These are phyloP conservation scores for Hipparchia sbordonii DNA, from an alignment of 2,888 invertebrate genomes.

Conservation along the genomic window DNA sequence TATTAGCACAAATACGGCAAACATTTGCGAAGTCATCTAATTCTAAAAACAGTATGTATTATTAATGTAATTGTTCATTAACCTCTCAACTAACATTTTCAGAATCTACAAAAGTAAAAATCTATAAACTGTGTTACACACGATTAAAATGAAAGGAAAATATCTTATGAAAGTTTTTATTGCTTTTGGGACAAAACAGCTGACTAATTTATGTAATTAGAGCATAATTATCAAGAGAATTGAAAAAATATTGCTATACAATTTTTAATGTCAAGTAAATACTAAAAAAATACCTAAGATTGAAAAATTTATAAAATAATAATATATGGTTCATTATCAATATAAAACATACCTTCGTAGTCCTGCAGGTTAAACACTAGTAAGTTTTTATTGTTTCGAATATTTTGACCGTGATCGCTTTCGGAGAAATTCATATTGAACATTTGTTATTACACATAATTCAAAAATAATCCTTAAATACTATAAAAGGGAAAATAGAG, in stretches of 20 bases:
- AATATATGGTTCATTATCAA: not conserved
- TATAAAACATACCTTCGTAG: not conserved
- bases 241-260: no score
- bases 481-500: not conserved
- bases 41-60: constrained; percentile 46
- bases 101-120: no score
- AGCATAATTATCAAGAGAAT: no score
- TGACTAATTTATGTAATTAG: no score
- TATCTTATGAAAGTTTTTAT: no score
- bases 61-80: not conserved
- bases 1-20: constrained; percentile 82
- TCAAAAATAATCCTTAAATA: not conserved
- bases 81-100: no score
- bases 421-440: constrained; percentile 11
- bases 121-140: no score
- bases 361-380: not conserved
- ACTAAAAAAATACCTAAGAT: no score
- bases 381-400: not conserved
- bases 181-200: no score
- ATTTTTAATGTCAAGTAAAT: no score
- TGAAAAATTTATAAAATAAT: no score
- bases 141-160: no score
- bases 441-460: not conserved
- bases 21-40: constrained; percentile 57
- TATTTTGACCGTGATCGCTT: not conserved